These are phyloP conservation scores for Varanus salvator DNA, from an alignment of 2,113 vertebrate genomes.

Conservation along the genomic window DNA sequence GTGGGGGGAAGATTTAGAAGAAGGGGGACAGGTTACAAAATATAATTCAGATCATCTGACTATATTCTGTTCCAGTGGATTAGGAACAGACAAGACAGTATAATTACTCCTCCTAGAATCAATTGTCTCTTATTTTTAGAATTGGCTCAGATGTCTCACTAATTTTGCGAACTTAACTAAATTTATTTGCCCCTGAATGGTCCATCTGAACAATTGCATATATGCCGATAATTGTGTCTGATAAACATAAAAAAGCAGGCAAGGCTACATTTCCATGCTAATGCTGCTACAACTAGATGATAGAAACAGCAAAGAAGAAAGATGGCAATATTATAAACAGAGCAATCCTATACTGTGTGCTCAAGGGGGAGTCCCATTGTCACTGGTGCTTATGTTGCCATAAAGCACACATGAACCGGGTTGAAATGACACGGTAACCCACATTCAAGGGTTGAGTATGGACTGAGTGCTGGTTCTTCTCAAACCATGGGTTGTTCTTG, in stretches of 20 bases:
- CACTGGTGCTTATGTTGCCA: too few species aligned
- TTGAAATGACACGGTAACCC: too few species aligned
- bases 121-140: not conserved
- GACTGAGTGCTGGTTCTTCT: too few species aligned
- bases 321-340: not conserved
- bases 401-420: too few species aligned
- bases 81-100: not conserved
- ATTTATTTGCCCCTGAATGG: not conserved
- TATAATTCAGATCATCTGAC: not conserved
- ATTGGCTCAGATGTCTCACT: not conserved
- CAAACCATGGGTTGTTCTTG: too few species aligned
- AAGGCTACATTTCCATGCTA: not conserved
- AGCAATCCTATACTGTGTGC: too few species aligned
- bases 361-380: too few species aligned
- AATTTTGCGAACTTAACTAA: not conserved
- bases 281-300: not conserved
- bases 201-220: not conserved
- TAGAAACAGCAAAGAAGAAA: not conserved
- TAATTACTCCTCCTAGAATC: not conserved
- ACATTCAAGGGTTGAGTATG: too few species aligned
- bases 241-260: not conserved
- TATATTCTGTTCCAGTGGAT: not conserved
- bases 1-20: not conserved
- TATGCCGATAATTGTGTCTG: not conserved
- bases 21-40: not conserved